Base-by-base conservation (phyloP, 1,140 invertebrate species). In the Pseudobourletiella spinata region DNA sequence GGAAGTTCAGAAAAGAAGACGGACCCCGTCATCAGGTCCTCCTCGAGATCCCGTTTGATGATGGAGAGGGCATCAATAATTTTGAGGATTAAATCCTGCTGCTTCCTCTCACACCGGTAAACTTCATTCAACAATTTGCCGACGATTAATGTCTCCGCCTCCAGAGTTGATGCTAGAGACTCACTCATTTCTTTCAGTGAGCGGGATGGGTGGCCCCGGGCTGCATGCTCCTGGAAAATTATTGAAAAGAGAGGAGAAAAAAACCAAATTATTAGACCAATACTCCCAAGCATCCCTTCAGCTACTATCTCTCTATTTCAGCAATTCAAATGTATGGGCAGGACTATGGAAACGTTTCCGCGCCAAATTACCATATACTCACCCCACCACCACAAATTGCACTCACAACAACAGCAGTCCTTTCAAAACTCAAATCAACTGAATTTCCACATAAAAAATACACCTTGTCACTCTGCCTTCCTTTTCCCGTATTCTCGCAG, bases 61-160 rank as follows among this genome's bases (percentile, higher is more conserved):
- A 59, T 54, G 43, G 56, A 59, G 35, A 69, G 57, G 26, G 64
- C 67, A 48, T 69, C 67, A 26, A 69, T 69, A 42, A 69, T 39
- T 42, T 69, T 66, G 29, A 69, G 59, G 26, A 69, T 60, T 46
- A 69, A 55, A 59, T 69, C 68, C 57, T 69, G 68, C 35, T 69
- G 68, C 28, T 69, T 69, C 25, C 68, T 61, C 55, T 69, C 68
- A 39, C 42, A 66, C 8, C 54, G 30, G 50, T 69, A 66, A 24
- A 69, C 65, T 59, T 69, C 68, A 42, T 64, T 67, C 11, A 67
- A 54, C 6, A 67, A 44, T 42, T 64, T 64, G 20, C 66, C 66
- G 24, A 67, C 29, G 42, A 60, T 56, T 22, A 64, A 55, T 24
- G 61, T 64, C 52, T 67, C 66, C 3, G 56, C 55, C 26, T 67